Evolutionary conservation across 1,140 invertebrate genomes (phyloP).

Genomic region (Tigriopus japonicus): DNA sequence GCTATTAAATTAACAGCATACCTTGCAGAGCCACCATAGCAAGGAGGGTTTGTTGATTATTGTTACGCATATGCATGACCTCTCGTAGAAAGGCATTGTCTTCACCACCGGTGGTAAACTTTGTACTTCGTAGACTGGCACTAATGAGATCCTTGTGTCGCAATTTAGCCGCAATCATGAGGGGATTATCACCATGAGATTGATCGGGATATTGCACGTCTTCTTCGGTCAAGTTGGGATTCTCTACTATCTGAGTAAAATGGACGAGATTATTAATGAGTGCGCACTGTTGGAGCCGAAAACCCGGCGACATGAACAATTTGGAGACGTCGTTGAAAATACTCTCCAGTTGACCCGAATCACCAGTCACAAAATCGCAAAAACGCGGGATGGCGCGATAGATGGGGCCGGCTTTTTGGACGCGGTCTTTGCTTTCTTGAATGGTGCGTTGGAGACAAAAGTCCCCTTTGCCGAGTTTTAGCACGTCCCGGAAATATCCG

Average conservation of each 20-base stretch:
- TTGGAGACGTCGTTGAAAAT: background rate
- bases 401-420: background rate
- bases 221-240: background rate
- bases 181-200: background rate
- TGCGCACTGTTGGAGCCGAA: constrained; percentile 7
- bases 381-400: constrained; percentile 3
- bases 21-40: constrained; percentile 9
- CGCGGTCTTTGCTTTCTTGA: background rate
- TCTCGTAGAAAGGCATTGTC: background rate
- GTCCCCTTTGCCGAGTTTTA: background rate
- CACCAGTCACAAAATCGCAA: constrained; percentile 9
- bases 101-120: background rate
- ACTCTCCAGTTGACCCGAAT: background rate
- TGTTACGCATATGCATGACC: constrained; percentile 7
- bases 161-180: constrained; percentile 12
- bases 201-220: constrained; percentile 2
- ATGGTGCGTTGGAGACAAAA: background rate
- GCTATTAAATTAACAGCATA: background rate
- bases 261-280: constrained; percentile 3
- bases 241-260: constrained; percentile 8
- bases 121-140: background rate
- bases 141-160: constrained; percentile 7
- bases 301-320: background rate
- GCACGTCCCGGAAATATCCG: constrained; percentile 10
- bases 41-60: background rate